Evolutionary conservation across 2,797 vertebrate genomes (phyloP).

Genomic region (Erethizon dorsatum): DNA sequence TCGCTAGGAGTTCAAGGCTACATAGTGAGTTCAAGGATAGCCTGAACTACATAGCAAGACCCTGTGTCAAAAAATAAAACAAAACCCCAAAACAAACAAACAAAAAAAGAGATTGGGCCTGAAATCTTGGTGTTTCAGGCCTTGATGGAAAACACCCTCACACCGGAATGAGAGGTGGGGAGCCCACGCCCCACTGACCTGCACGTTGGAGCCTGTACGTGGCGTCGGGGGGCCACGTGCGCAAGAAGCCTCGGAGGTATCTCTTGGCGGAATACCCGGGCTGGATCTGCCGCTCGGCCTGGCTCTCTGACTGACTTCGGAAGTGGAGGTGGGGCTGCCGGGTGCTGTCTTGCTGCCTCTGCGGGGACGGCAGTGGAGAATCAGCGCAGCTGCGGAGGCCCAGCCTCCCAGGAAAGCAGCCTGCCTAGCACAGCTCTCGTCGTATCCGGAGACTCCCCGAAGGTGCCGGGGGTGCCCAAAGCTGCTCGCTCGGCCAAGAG

Average conservation of each 20-base stretch:
- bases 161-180: neutral
- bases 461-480: constrained; percentile 64
- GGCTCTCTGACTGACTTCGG: constrained; percentile 78
- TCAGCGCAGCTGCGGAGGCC: constrained; percentile 2
- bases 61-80: neutral
- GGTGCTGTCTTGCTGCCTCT: constrained; percentile 67
- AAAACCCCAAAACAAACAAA: neutral
- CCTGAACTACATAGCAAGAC: neutral
- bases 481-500: neutral
- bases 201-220: constrained; percentile 76
- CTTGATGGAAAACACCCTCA: constrained; percentile 5
- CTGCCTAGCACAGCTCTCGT: constrained; percentile 65
- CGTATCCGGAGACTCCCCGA: constrained; percentile 34
- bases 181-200: constrained; percentile 77
- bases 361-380: constrained; percentile 62
- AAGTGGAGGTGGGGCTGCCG: constrained; percentile 82
- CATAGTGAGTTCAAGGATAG: neutral
- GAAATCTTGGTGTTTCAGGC: constrained; percentile 14
- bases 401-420: neutral
- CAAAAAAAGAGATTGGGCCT: neutral
- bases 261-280: constrained; percentile 86
- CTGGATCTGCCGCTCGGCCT: constrained; percentile 79
- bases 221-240: constrained; percentile 75
- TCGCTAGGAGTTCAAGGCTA: neutral
- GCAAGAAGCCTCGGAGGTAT: constrained; percentile 84